Percentiles rank a stretch among this genome's conserved stretches.
These are phyloP conservation scores for Aphidius colemani DNA, from an alignment of 2,888 invertebrate genomes.

Conservation along the genomic window DNA sequence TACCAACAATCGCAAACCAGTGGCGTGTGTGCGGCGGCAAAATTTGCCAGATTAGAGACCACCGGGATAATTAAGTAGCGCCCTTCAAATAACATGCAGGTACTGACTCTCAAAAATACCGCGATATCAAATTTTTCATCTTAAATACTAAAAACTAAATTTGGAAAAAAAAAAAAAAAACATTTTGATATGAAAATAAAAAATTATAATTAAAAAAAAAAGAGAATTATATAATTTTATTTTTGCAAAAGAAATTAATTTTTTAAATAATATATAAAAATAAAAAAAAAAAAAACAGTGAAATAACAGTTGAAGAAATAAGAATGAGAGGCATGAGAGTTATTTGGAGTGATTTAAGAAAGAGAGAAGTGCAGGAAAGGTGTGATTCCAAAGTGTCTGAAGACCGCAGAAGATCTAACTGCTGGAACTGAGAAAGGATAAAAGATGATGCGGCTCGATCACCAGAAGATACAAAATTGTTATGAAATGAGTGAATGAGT, in stretches of 20 bases:
- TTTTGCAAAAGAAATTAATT: not conserved
- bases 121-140: constrained; percentile 33
- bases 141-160: constrained; percentile 10
- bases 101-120: constrained; percentile 31
- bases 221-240: constrained; percentile 18
- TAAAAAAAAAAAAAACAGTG: not conserved
- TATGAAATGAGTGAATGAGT: constrained; percentile 15
- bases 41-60: constrained; percentile 55
- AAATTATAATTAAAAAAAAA: not conserved
- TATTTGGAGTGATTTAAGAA: constrained; percentile 6
- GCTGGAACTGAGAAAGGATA: constrained; percentile 6
- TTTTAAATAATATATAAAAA: constrained; percentile 10
- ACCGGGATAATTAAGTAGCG: constrained; percentile 59
- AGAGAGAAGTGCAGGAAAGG: constrained; percentile 5
- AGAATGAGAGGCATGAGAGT: constrained; percentile 18
- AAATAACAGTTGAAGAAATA: constrained; percentile 21
- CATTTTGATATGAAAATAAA: constrained; percentile 5
- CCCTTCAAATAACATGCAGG: constrained; percentile 54
- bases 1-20: constrained; percentile 17
- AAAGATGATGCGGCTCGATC: constrained; percentile 15
- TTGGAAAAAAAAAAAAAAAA: constrained; percentile 11
- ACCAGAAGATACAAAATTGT: not conserved
- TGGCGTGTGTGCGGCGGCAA: constrained; percentile 56
- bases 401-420: constrained; percentile 22
- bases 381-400: constrained; percentile 57